These are phyloP conservation scores for Neodiprion virginianus DNA, from an alignment of 1,140 invertebrate species.

Conservation along the genomic window DNA sequence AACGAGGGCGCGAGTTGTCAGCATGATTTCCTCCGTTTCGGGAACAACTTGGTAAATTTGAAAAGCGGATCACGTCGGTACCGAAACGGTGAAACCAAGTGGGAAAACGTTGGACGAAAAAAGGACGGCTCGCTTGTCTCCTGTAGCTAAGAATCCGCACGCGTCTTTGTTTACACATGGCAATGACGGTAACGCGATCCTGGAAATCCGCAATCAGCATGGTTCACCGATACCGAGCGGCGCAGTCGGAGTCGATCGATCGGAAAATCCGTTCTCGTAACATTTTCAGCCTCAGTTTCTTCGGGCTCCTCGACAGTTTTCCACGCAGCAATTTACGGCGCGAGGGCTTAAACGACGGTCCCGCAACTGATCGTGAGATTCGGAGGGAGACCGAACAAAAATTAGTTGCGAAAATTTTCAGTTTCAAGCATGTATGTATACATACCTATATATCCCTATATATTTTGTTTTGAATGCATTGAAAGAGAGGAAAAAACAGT, in stretches of 20 bases:
- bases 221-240: background rate
- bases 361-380: background rate
- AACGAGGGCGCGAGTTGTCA: too few relatives aligned
- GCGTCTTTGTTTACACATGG: background rate
- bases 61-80: conserved; percentile 34
- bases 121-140: background rate
- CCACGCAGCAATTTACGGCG: too few relatives aligned
- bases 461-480: too few relatives aligned
- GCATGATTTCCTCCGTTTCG: too few relatives aligned
- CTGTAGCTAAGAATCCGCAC: background rate
- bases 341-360: too few relatives aligned
- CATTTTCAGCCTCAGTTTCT: background rate
- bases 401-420: too few relatives aligned
- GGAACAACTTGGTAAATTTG: conserved; percentile 19
- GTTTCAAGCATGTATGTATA: too few relatives aligned
- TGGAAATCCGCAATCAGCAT: background rate
- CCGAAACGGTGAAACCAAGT: conserved; percentile 25
- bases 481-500: too few relatives aligned
- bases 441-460: too few relatives aligned
- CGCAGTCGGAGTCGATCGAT: background rate
- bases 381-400: background rate
- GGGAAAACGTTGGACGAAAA: background rate
- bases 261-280: background rate
- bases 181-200: background rate
- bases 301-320: background rate